phyloP scores from a whole-genome alignment of 1,140 invertebrate genomes.

The Cepaea nemoralis region DNA sequence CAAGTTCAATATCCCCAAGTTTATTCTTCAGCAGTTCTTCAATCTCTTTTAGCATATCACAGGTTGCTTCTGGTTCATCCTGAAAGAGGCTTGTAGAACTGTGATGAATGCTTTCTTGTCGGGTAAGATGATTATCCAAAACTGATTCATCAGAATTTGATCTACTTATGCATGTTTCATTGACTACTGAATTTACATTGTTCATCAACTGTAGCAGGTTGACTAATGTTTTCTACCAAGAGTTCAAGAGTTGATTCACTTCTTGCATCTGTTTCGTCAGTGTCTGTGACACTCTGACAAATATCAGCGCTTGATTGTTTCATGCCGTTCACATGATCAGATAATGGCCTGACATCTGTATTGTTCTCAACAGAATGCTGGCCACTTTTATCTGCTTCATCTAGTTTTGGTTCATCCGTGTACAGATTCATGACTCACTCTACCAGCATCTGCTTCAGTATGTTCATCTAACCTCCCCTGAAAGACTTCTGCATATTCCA shows the following conservation, averaged over 20 bases:
- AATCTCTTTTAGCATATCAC: slow-evolving; percentile 52
- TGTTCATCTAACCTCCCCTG: background rate
- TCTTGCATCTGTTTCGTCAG: background rate
- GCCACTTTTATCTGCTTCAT: background rate
- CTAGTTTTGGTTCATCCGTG: background rate
- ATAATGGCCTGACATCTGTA: background rate
- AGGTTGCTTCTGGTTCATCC: slow-evolving; percentile 39
- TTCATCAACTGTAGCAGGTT: background rate
- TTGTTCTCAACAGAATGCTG: background rate
- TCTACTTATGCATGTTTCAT: background rate
- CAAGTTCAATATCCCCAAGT: slow-evolving; percentile 30
- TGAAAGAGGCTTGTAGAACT: background rate
- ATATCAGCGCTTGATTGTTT: background rate
- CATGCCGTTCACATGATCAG: background rate
- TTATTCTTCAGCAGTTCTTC: slow-evolving; percentile 45
- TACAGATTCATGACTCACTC: background rate
- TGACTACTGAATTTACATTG: background rate
- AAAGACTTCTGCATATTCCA: slow-evolving; percentile 16
- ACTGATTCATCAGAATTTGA: background rate
- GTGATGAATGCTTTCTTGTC: no score
- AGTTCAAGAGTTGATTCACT: background rate
- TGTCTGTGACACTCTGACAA: background rate
- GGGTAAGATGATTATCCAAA: background rate
- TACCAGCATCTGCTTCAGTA: background rate
- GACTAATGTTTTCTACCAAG: background rate